These are phyloP conservation scores for Stenoptilia bipunctidactyla DNA, from an alignment of 2,888 invertebrate species.

Conservation along the genomic window DNA sequence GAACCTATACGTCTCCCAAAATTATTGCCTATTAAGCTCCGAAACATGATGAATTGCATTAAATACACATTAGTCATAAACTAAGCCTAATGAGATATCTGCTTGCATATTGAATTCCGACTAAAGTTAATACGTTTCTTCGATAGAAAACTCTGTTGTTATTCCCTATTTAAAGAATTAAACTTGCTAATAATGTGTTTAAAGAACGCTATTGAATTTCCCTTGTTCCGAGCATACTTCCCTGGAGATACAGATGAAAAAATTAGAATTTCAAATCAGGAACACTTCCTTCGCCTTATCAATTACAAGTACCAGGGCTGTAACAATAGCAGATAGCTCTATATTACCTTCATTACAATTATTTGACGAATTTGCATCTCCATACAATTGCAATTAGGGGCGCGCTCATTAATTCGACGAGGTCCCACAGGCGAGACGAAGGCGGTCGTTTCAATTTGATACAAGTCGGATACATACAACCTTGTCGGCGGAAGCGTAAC, in stretches of 20 bases:
- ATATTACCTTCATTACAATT: conserved; percentile 41
- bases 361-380: conserved; percentile 44
- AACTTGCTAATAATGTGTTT: too few species aligned
- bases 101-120: too few species aligned
- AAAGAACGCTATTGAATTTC: too few species aligned
- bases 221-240: conserved; percentile 9
- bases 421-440: conserved; percentile 28
- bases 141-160: too few species aligned
- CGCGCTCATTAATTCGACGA: conserved; percentile 34
- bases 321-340: conserved; percentile 40
- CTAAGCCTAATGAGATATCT: too few species aligned
- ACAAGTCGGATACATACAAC: conserved; percentile 30
- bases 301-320: conserved; percentile 58
- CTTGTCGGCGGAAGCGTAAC: conserved; percentile 34
- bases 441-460: conserved; percentile 36
- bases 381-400: conserved; percentile 40
- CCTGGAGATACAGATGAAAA: conserved; percentile 30
- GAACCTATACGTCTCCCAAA: too few species aligned
- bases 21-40: too few species aligned
- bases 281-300: conserved; percentile 46
- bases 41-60: too few species aligned
- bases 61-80: too few species aligned
- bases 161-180: too few species aligned
- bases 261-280: conserved; percentile 59
- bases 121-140: too few species aligned